Evolutionary conservation across 2,113 vertebrate genomes (phyloP).

Genomic region (Ceyx cyanopectus): DNA sequence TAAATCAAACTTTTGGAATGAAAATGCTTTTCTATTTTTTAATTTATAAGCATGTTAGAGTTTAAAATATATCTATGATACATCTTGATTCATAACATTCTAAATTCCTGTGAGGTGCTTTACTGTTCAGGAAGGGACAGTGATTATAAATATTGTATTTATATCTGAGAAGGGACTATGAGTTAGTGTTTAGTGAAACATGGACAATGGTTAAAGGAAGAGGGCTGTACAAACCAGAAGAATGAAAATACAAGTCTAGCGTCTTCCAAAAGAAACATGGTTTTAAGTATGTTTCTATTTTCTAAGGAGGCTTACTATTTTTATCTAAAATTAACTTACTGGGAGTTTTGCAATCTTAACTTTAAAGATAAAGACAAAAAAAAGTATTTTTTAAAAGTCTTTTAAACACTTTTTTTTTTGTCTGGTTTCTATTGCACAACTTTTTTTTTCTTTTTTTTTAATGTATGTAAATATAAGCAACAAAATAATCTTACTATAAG

Average conservation of each 20-base stretch:
- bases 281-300: not conserved
- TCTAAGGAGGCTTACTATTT: not conserved
- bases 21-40: not conserved
- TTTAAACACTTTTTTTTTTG: not conserved
- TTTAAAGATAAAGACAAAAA: not conserved
- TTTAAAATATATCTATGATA: not conserved
- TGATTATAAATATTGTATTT: not conserved
- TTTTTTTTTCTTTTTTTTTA: no score
- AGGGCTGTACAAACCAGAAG: not conserved
- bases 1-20: not conserved
- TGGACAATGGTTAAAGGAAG: not conserved
- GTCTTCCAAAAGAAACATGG: constrained; percentile 11
- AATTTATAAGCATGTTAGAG: not conserved
- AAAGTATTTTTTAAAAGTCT: no score
- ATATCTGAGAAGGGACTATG: not conserved
- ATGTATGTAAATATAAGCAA: not conserved
- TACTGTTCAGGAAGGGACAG: not conserved
- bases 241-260: not conserved
- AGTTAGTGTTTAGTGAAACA: not conserved
- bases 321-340: not conserved
- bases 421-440: not conserved
- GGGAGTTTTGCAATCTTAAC: not conserved
- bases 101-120: not conserved
- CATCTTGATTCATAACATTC: not conserved
- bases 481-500: not conserved